phyloP scores from a whole-genome alignment of 2,888 invertebrate genomes.

The Harpalus rubripes region DNA sequence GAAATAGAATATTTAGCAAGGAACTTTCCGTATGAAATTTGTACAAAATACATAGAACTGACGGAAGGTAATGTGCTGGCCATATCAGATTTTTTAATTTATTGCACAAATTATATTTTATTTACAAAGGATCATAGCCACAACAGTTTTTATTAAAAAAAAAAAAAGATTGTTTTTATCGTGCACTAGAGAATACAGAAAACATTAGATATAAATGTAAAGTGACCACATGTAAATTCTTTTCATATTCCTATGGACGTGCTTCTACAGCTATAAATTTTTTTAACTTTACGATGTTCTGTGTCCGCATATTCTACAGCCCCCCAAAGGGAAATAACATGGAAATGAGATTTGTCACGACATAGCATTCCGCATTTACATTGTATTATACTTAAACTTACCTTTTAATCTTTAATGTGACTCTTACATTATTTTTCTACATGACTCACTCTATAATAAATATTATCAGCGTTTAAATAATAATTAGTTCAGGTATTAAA shows the following conservation, averaged over 20 bases:
- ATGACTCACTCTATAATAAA: neutral
- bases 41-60: no score
- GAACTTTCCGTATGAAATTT: no score
- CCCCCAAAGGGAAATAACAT: neutral
- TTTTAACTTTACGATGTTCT: slow-evolving; percentile 15
- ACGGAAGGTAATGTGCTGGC: no score
- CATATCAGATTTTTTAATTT: no score
- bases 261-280: neutral
- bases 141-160: no score
- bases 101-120: no score
- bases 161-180: no score
- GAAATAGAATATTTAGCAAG: no score
- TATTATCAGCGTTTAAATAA: no score
- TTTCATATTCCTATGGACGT: neutral
- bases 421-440: neutral
- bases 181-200: no score
- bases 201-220: neutral
- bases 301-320: slow-evolving; percentile 7
- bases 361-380: neutral
- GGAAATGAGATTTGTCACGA: slow-evolving; percentile 1
- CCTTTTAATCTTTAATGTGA: neutral
- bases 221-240: neutral
- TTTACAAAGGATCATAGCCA: no score
- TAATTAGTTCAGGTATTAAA: no score
- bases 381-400: neutral